Base-by-base conservation (phyloP, 2,797 vertebrate genomes). In the Tauraco hartlaubi region DNA sequence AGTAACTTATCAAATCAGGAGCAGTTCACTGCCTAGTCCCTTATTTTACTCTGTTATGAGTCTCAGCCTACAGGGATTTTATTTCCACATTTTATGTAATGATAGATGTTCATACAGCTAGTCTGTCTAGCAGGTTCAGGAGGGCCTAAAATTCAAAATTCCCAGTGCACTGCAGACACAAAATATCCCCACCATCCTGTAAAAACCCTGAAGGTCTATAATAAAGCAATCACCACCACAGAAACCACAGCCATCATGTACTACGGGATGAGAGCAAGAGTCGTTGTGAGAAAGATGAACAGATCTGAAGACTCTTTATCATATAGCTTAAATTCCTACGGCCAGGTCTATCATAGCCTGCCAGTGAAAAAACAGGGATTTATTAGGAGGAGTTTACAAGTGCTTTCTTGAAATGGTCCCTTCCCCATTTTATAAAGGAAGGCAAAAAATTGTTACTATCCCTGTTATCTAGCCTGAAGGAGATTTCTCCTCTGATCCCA, bases 401-500 rank as follows among this genome's bases (percentile, higher is more conserved):
- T 29, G 35, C 35, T 92, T 78, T 81, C 88, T 76, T 92, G 83
- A 89, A 90, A 88, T 59, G 52, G 77, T 88, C 74, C 48, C 77
- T 92, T 94, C 67, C 52, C 83, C 37, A 2, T 66, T 43, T 59
- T 93, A 37, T 55, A 87, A 69, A 90, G 37, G 52, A 85, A 95
- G 63, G 83, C 74, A 90, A 81, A 86, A 93, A 76, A 35, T 56
- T 88, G 58, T 85, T 83, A 68, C 58, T 91, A 55, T 90, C 46
- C 73, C 76, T 88, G 80, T 84, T 95, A 88, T 63, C 48, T 90
- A 86, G 93, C 96, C 96, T 87, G 77, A 92, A 86, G 96, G 96
- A 96, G 83, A 94, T 88, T 95, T 97, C 85, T 79, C 77, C 93
- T 93, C 96, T 97, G 88, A 96, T 97, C 88, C 59, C 90, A 96